phyloP scores from a whole-genome alignment of 2,888 invertebrate species.

The Scaptomyza caliginosa region DNA sequence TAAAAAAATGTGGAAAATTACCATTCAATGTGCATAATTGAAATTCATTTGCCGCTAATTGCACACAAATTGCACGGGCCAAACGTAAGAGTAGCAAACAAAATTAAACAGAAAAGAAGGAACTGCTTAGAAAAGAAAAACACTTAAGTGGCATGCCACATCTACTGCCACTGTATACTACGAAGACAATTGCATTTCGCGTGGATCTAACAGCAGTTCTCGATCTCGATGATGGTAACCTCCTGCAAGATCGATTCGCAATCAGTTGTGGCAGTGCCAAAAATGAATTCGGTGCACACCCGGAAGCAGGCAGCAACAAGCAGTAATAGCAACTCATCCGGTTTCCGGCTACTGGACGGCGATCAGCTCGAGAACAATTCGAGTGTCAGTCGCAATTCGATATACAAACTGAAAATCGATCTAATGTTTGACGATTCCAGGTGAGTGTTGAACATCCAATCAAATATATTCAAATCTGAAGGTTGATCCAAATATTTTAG shows the following conservation, averaged over 20 bases:
- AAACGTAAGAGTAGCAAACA: constrained; percentile 20
- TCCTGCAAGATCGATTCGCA: constrained; percentile 83
- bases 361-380: constrained; percentile 84
- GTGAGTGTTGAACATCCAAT: too few relatives aligned
- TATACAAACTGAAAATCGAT: constrained; percentile 93
- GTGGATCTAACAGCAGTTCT: constrained; percentile 21
- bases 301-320: constrained; percentile 68
- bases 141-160: constrained; percentile 31
- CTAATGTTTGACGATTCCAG: constrained; percentile 91
- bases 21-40: constrained; percentile 75
- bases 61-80: constrained; percentile 53
- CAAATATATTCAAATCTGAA: too few relatives aligned
- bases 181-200: constrained; percentile 23
- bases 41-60: constrained; percentile 76
- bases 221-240: constrained; percentile 82
- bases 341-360: constrained; percentile 83
- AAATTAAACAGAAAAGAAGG: constrained; percentile 27
- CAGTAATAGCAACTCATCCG: constrained; percentile 83
- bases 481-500: too few relatives aligned
- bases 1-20: constrained; percentile 68
- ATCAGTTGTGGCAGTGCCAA: constrained; percentile 78
- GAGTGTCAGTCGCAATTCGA: constrained; percentile 86
- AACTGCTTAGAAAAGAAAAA: constrained; percentile 10
- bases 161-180: constrained; percentile 4
- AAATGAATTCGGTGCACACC: constrained; percentile 79